These are phyloP conservation scores for Serripes groenlandicus DNA, from an alignment of 2,888 invertebrate species.

Conservation along the genomic window DNA sequence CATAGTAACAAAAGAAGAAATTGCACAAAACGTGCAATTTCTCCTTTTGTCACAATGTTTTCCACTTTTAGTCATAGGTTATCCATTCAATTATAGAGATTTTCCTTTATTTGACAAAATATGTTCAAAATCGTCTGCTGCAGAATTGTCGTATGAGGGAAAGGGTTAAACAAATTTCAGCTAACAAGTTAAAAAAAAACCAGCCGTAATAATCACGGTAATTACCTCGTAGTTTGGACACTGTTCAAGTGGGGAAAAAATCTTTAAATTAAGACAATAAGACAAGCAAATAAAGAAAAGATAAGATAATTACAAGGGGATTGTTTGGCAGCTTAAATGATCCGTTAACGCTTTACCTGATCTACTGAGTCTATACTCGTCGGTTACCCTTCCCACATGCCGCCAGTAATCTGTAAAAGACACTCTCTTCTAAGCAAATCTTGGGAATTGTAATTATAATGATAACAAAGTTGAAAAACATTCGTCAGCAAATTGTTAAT, in stretches of 20 bases:
- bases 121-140: background rate
- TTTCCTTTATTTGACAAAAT: background rate
- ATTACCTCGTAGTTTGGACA: no score
- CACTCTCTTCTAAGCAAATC: background rate
- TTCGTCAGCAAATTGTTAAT: no score
- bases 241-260: background rate
- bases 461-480: background rate
- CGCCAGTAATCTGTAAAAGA: background rate
- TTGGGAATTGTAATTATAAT: background rate
- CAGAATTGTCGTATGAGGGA: background rate
- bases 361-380: background rate
- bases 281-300: background rate
- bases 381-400: background rate
- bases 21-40: background rate
- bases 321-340: background rate
- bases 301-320: background rate
- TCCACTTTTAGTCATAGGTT: background rate
- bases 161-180: background rate
- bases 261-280: background rate
- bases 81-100: background rate
- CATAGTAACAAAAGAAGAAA: background rate
- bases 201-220: no score
- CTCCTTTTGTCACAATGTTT: constrained; percentile 5
- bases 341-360: no score
- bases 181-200: no score